Conservation (phyloP, 1,140 invertebrate species). For the Chlorops oryzae region DNA sequence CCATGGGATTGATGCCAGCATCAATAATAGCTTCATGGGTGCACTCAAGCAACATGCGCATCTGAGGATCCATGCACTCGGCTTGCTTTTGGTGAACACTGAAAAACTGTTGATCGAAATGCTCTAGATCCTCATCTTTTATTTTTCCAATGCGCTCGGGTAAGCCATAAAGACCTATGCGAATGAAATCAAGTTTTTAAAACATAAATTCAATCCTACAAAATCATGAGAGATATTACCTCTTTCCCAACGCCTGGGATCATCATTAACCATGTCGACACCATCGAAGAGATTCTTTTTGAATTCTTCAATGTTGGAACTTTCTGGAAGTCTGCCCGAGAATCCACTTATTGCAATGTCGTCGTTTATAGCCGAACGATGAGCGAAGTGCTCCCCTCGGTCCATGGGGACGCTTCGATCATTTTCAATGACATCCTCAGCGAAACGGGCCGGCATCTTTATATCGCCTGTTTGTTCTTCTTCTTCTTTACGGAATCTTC, state of each 20-base stretch:
- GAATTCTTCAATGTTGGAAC: slow-evolving; percentile 82
- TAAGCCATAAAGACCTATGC: slow-evolving; percentile 63
- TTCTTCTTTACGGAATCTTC: slow-evolving; percentile 1
- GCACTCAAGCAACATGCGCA: slow-evolving; percentile 84
- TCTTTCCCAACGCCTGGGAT: slow-evolving; percentile 71
- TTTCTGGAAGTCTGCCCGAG: slow-evolving; percentile 85
- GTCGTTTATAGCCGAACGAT: slow-evolving; percentile 45
- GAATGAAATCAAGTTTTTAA: background rate
- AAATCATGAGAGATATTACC: slow-evolving; percentile 31
- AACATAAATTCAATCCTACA: background rate
- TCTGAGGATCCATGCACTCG: slow-evolving; percentile 90
- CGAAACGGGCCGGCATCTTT: slow-evolving; percentile 47
- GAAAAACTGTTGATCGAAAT: slow-evolving; percentile 91
- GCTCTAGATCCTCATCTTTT: slow-evolving; percentile 79
- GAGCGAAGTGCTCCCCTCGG: slow-evolving; percentile 34
- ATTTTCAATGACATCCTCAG: slow-evolving; percentile 38
- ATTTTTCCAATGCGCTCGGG: slow-evolving; percentile 83
- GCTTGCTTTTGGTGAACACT: slow-evolving; percentile 91
- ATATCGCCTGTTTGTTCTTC: slow-evolving; percentile 5
- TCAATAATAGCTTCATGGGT: slow-evolving; percentile 93
- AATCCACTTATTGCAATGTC: slow-evolving; percentile 85
- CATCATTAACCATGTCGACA: slow-evolving; percentile 82
- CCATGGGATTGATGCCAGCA: slow-evolving; percentile 78
- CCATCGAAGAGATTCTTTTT: slow-evolving; percentile 76
- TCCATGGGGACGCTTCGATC: slow-evolving; percentile 32